Evolutionary conservation across 2,113 vertebrate genomes (phyloP), one percentile per base, ranked within the genome.

Genomic region (Callipepla californica): DNA sequence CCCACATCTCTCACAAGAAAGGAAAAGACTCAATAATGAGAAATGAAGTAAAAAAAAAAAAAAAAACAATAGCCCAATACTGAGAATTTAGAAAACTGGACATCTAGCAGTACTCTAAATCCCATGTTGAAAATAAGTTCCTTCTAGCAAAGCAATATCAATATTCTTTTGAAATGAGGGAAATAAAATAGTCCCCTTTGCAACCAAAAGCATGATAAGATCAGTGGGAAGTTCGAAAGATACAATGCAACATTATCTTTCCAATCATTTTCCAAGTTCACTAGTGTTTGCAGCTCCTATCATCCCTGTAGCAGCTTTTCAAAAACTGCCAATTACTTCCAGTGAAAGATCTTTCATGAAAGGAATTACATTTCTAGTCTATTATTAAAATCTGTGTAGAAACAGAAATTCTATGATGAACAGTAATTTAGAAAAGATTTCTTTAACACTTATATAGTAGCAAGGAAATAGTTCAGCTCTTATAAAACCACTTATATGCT

Each of bases 1-100:
- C 0, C 1, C 5, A 4, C 17, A 13, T 11, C 2, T 15, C 26
- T 20, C 11, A 32, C 19, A 61, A 67, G 8, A 20, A 36, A 50
- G 18, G 15, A 57, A 58, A 42, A 19, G 7, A 34, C 19, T 62
- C 32, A 62, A 42, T 30, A 80, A 50, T 4, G 8, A 70, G 32
- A 78, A 44, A 58, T 50, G 15, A 69, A 50, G 8, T 6, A 75
- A 30, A 26, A 7, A 79, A 75, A 26, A 7, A 79, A 75, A 30
- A 26, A 7, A 79, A 75, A 23, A 19, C 68, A 47, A 38, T 5
- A 44, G 28, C 32, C 4, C 22, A 48, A 44, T 25, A 75, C 8
- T 47, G 30, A 68, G 23, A 74, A 47, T 57, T 48, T 48, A 21
- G 47, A 36, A 40, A 47, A 6, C 22, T 51, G 32, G 25, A 51